Conservation (phyloP, 2,888 invertebrate genomes). For the Saturnia japonica region DNA sequence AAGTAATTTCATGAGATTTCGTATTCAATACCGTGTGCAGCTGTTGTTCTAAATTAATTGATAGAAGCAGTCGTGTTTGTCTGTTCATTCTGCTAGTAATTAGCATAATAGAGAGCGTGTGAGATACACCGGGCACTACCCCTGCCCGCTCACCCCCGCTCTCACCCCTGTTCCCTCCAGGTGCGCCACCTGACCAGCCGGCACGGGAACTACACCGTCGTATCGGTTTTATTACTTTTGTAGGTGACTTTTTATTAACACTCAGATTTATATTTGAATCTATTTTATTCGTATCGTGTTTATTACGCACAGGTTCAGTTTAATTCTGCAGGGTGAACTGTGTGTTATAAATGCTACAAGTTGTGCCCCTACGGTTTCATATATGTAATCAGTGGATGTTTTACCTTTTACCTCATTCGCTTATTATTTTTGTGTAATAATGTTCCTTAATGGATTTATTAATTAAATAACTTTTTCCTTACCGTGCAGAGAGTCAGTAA, state of each 20-base stretch:
- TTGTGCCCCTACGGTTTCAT: too few species aligned
- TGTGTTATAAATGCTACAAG: too few species aligned
- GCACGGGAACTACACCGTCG: not conserved
- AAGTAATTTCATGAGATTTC: not conserved
- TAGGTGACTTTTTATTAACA: not conserved
- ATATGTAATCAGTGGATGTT: too few species aligned
- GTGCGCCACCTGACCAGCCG: constrained; percentile 18
- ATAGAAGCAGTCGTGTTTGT: constrained; percentile 26
- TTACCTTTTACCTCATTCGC: too few species aligned
- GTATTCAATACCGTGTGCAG: constrained; percentile 10
- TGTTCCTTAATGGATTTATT: too few species aligned
- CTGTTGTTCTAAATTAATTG: constrained; percentile 24
- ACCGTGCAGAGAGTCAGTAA: too few species aligned
- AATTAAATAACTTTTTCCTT: too few species aligned
- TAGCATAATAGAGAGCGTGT: constrained; percentile 27
- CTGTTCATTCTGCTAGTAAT: constrained; percentile 26
- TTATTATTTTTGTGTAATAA: too few species aligned
- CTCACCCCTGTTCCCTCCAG: constrained; percentile 6
- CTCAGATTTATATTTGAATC: not conserved
- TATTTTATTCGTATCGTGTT: not conserved
- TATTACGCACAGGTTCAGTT: too few species aligned
- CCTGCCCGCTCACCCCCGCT: not conserved
- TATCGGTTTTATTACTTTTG: not conserved
- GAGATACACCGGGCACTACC: constrained; percentile 13
- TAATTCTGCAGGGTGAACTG: too few species aligned